A percentile compares a stretch with the other conserved stretches of the same genome.
Evolutionary conservation across 2,113 vertebrate genomes (phyloP).

Genomic region (Campylomormyrus numenius): DNA sequence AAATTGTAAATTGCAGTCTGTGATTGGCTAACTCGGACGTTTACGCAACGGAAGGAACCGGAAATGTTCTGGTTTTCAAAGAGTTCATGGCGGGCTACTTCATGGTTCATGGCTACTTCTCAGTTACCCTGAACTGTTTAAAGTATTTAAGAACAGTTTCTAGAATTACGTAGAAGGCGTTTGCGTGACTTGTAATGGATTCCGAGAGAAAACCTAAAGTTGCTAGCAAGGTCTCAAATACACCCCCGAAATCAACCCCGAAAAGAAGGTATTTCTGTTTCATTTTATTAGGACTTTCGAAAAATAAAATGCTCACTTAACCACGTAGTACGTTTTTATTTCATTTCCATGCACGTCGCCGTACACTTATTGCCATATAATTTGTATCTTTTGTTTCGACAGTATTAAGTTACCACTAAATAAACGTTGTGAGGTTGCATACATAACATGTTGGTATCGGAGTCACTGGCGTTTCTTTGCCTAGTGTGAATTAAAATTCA

Average conservation of each 20-base stretch:
- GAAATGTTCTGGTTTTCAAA: neutral
- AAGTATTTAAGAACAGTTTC: neutral
- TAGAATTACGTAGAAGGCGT: neutral
- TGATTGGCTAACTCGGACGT: neutral
- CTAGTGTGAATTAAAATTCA: neutral
- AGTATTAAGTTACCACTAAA: neutral
- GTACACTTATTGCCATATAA: neutral
- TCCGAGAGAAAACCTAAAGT: neutral
- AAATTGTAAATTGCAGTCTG: neutral
- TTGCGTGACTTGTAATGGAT: conserved; percentile 11
- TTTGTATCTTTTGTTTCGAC: neutral
- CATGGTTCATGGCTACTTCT: neutral
- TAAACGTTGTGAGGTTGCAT: neutral
- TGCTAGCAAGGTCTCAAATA: neutral
- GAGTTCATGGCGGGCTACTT: neutral
- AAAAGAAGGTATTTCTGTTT: neutral
- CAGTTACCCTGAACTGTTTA: neutral
- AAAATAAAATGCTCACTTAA: neutral
- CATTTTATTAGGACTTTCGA: neutral
- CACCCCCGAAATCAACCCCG: conserved; percentile 3
- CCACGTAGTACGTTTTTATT: neutral
- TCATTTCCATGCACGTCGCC: neutral
- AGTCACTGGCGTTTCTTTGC: neutral
- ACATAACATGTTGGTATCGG: neutral
- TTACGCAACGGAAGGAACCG: neutral